A percentile compares a stretch with the other conserved stretches of the same genome.
These are phyloP conservation scores for Aphaenogaster floridana DNA, from an alignment of 1,140 invertebrate species.

Conservation along the genomic window DNA sequence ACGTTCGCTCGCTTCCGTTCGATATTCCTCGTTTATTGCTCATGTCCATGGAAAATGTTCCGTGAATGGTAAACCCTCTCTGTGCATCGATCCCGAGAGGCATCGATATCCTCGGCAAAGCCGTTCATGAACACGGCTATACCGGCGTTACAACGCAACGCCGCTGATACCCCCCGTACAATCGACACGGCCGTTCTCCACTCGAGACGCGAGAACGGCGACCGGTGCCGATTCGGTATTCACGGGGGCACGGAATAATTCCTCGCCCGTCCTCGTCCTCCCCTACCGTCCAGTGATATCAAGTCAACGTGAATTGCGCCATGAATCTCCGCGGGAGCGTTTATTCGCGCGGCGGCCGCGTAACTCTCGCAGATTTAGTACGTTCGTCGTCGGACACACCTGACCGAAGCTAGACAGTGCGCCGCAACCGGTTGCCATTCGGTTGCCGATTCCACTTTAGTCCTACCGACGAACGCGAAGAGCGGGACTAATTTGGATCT, in stretches of 20 bases:
- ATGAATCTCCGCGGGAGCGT: slow-evolving; percentile 81
- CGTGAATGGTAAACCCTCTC: slow-evolving; percentile 45
- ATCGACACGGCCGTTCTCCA: slow-evolving; percentile 49
- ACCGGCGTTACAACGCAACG: slow-evolving; percentile 60
- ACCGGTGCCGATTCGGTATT: slow-evolving; percentile 77
- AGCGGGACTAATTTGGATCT: slow-evolving; percentile 34
- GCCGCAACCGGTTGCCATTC: slow-evolving; percentile 63
- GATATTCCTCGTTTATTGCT: slow-evolving; percentile 63
- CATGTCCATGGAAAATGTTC: slow-evolving; percentile 54
- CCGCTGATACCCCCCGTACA: slow-evolving; percentile 34
- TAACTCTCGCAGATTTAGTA: slow-evolving; percentile 83
- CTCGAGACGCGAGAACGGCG: slow-evolving; percentile 72
- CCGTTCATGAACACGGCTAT: slow-evolving; percentile 63
- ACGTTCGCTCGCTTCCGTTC: background rate
- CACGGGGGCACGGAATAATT: slow-evolving; percentile 77
- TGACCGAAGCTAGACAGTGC: slow-evolving; percentile 74
- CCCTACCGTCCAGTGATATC: slow-evolving; percentile 77
- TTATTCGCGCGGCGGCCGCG: slow-evolving; percentile 79
- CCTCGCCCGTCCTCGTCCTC: slow-evolving; percentile 43
- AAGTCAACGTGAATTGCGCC: slow-evolving; percentile 82
- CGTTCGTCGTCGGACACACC: slow-evolving; percentile 80
- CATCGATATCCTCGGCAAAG: slow-evolving; percentile 54
- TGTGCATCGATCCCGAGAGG: slow-evolving; percentile 47
- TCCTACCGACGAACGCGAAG: background rate
- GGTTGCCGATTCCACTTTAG: slow-evolving; percentile 48